Base-by-base conservation (phyloP, 2,888 invertebrate species). In the Ischnura elegans region DNA sequence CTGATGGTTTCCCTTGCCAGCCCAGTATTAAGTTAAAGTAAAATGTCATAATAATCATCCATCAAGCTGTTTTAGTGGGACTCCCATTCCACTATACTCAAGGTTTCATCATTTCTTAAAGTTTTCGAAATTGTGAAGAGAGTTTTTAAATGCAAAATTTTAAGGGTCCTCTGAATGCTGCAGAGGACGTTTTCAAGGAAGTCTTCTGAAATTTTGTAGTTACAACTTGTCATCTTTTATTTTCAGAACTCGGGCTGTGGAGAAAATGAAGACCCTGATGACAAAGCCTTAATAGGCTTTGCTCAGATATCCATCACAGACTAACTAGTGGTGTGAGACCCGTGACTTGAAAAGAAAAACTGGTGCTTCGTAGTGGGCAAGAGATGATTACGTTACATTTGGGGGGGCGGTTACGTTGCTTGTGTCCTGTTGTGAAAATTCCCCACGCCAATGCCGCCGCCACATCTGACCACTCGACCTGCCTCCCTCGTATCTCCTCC, bases 231-330 rank as follows among this genome's bases (percentile, higher is more conserved):
- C n/a, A 29, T 93, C 46, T 87, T 94, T 94, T 95, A 94, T 95
- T 96, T 95, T 94, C 95, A 97, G 97, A 97, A 97, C 96, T 97
- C 98, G 94, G 97, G 97, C 94, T 96, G 97, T 95, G 97, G 97
- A 94, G 97, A 97, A 93, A 98, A 98, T 95, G 99, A 98, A 96
- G 97, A 98, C 94, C 97, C 98, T 93, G 99, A 99, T 96, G 99
- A 99, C 96, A 98, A 98, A 95, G 98, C 99, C 87, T 97, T 99
- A 95, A 97, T 99, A 95, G 99, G 99, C 95, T 99, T 98, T 97
- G 99, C 99, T 96, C 99, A 99, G 97, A 98, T 99, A 96, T 99
- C 99, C 95, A 98, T 99, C 96, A 98, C 98, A 95, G 98, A 98
- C 97, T 98, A 97, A 87, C 93, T n/a, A 87, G 93, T 85, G 93